Evolutionary conservation across 2,888 invertebrate genomes (phyloP), one percentile per base, ranked within the genome.

Genomic region (Polia nebulosa): DNA sequence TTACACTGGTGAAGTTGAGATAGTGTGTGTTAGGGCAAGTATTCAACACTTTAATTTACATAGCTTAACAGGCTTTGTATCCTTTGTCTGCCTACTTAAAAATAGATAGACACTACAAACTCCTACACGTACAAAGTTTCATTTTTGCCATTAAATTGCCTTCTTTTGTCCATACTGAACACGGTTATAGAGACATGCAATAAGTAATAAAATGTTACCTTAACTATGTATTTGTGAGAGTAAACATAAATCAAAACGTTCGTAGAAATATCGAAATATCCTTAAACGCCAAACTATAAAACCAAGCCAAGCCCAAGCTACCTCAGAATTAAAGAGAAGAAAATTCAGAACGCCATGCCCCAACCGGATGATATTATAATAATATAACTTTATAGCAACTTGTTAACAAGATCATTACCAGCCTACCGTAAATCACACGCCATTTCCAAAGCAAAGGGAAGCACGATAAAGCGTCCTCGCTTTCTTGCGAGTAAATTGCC

Each of bases 381-480:
- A 81, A 76, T 71, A 60, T 67, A 81, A 81, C 60, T 78, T 78
- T 76, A 79, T 69, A 72, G 69, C 78, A 72, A 75, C 79, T 82
- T 81, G 82, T 83, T 81, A 82, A 82, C 83, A 84, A 85, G 77
- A 84, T 83, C 84, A 81, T 85, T 84, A 84, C 65, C 62, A 51
- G 72, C 57, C 82, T 72, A 63, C 64, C 83, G 67, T 85, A 85
- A 85, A 85, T 85, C 83, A 85, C 74, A 61, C 62, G 77, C 71
- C 74, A 64, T 74, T 82, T 63, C 47, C 74, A 82, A 73, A 74
- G 76, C 70, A 76, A 77, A 82, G 29, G 74, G 68, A 80, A 82
- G 45, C 55, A 59, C 64, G 76, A 82, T 82, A 82, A 82, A 81
- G 68, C 72, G 67, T 64, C 45, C 62, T 70, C 57, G 76, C 76